Evolutionary conservation across 92 coral and sea anemone genomes (phyloP).

Genomic region (Porites cylindrica): DNA sequence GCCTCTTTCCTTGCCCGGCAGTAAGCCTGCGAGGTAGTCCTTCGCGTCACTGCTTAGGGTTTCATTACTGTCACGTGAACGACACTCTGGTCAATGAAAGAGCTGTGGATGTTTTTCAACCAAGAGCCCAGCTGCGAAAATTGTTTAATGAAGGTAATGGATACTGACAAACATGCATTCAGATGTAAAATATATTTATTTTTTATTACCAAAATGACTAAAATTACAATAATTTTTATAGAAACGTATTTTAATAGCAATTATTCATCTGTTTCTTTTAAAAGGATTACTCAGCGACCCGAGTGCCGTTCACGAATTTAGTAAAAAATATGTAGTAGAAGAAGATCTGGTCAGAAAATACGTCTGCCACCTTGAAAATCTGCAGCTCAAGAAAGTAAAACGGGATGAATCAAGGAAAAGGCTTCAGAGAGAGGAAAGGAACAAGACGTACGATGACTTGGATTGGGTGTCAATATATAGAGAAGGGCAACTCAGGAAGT

Average conservation of each 20-base stretch:
- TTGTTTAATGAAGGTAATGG: constrained; percentile 33
- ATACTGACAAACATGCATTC: constrained; percentile 27
- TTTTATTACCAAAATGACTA: not conserved
- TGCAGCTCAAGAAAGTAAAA: constrained; percentile 22
- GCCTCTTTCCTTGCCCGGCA: not conserved
- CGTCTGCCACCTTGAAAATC: constrained; percentile 20
- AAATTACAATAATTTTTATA: not conserved
- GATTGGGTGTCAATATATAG: constrained; percentile 24
- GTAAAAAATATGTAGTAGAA: constrained; percentile 18
- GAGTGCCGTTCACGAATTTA: constrained; percentile 28
- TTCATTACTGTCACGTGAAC: too few species aligned
- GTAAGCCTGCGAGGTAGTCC: not conserved
- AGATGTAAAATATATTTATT: not conserved
- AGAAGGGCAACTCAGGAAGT: constrained; percentile 21
- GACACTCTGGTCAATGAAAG: too few species aligned
- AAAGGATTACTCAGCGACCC: not conserved
- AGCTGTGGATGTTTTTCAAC: too few species aligned
- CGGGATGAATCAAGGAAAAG: not conserved
- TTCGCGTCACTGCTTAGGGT: not conserved
- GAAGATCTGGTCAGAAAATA: not conserved
- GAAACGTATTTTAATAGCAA: not conserved
- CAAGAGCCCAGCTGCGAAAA: constrained; percentile 16
- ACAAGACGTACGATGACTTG: constrained; percentile 22
- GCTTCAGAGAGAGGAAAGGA: constrained; percentile 26
- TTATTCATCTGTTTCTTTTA: not conserved